Conservation (phyloP, 2,797 vertebrate genomes). For the Anabacerthia variegaticeps region DNA sequence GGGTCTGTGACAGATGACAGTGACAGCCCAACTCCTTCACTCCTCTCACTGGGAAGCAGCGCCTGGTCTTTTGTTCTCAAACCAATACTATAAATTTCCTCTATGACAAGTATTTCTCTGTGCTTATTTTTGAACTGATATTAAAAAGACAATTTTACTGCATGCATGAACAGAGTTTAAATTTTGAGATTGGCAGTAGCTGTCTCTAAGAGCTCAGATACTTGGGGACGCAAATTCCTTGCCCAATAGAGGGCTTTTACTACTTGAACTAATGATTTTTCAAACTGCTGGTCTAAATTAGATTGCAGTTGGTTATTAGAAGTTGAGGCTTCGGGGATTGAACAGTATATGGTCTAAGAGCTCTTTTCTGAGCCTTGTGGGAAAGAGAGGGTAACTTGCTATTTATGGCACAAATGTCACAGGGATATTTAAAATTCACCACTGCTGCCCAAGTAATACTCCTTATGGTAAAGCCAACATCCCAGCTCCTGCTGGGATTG, state of each 20-base stretch:
- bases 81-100: not conserved
- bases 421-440: not conserved
- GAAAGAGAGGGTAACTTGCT: not conserved
- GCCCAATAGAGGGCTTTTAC: not conserved
- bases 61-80: not conserved
- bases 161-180: not conserved
- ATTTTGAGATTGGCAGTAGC: not conserved
- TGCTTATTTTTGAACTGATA: not conserved
- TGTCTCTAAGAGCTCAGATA: not conserved
- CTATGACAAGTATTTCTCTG: not conserved
- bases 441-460: not conserved
- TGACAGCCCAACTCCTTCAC: not conserved
- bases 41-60: not conserved
- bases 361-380: not conserved
- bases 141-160: not conserved
- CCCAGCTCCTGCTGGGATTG: not conserved
- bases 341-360: not conserved
- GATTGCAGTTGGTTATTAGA: not conserved
- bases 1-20: fast-evolving
- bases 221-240: not conserved
- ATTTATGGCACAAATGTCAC: not conserved
- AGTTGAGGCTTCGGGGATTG: not conserved
- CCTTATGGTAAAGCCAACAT: not conserved
- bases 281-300: not conserved
- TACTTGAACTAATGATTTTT: not conserved